Evolutionary conservation across 2,113 vertebrate genomes (phyloP).

Genomic region (Diadophis punctatus): DNA sequence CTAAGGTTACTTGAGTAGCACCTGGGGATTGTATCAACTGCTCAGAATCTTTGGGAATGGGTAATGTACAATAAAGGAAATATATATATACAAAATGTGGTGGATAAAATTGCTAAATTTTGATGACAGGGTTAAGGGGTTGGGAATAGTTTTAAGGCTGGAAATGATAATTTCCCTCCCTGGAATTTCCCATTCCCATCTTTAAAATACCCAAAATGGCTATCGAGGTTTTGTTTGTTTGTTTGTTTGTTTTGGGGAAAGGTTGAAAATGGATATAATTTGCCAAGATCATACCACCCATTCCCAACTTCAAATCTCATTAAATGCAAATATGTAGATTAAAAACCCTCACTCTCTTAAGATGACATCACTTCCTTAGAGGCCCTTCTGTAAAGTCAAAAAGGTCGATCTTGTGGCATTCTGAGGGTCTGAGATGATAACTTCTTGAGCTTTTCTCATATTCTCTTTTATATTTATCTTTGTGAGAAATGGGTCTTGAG

Average conservation of each 20-base stretch:
- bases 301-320: neutral
- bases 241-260: neutral
- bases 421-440: neutral
- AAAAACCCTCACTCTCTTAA: neutral
- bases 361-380: neutral
- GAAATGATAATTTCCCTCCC: neutral
- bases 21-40: neutral
- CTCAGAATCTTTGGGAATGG: neutral
- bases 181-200: neutral
- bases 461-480: neutral
- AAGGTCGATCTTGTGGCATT: neutral
- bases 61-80: neutral
- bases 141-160: neutral
- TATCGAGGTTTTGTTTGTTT: neutral
- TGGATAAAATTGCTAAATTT: neutral
- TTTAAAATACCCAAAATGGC: neutral
- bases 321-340: neutral
- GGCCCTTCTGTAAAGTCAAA: neutral
- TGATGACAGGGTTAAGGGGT: neutral
- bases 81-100: neutral
- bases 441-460: neutral
- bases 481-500: neutral
- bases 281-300: neutral
- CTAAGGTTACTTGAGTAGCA: neutral
- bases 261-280: neutral